These are phyloP conservation scores for Chrysolina americana DNA, from an alignment of 2,888 invertebrate genomes.

Conservation along the genomic window DNA sequence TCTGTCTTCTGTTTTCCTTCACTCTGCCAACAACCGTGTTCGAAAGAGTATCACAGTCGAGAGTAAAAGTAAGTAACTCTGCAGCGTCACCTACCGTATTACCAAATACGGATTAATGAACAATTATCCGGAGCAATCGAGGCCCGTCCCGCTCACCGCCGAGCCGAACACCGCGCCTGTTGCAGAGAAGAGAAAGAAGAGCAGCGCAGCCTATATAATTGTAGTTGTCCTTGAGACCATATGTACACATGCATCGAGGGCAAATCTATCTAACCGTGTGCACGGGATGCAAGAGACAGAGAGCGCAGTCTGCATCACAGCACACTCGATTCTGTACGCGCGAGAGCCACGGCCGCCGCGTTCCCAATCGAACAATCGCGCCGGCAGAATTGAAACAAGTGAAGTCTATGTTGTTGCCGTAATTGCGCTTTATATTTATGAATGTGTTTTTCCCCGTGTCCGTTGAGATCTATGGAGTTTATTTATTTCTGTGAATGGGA, in stretches of 20 bases:
- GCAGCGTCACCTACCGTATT: not conserved
- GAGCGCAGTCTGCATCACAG: slow-evolving; percentile 36
- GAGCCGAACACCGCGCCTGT: slow-evolving; percentile 41
- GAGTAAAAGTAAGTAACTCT: slow-evolving; percentile 3
- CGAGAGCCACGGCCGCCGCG: slow-evolving; percentile 29
- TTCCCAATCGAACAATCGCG: slow-evolving; percentile 27
- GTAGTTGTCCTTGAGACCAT: slow-evolving; percentile 66
- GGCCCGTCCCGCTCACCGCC: slow-evolving; percentile 25
- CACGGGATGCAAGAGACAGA: slow-evolving; percentile 30
- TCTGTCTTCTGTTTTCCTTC: too few species aligned
- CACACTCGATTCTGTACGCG: slow-evolving; percentile 29
- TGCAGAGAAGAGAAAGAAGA: slow-evolving; percentile 49
- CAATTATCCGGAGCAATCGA: slow-evolving; percentile 36
- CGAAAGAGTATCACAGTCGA: too few species aligned
- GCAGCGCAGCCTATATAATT: slow-evolving; percentile 59
- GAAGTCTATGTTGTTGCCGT: slow-evolving; percentile 41
- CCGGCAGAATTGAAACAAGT: slow-evolving; percentile 38
- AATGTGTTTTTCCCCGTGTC: slow-evolving; percentile 43
- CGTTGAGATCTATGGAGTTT: slow-evolving; percentile 32
- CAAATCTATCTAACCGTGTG: slow-evolving; percentile 58
- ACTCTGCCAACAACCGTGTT: too few species aligned
- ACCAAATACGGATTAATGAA: not conserved
- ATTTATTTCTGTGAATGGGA: slow-evolving; percentile 41
- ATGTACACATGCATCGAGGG: slow-evolving; percentile 63
- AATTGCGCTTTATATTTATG: slow-evolving; percentile 45